Evolutionary conservation across 2,113 vertebrate species (phyloP), one percentile per base, ranked within the genome.

Genomic region (Melanotaenia duboulayi): DNA sequence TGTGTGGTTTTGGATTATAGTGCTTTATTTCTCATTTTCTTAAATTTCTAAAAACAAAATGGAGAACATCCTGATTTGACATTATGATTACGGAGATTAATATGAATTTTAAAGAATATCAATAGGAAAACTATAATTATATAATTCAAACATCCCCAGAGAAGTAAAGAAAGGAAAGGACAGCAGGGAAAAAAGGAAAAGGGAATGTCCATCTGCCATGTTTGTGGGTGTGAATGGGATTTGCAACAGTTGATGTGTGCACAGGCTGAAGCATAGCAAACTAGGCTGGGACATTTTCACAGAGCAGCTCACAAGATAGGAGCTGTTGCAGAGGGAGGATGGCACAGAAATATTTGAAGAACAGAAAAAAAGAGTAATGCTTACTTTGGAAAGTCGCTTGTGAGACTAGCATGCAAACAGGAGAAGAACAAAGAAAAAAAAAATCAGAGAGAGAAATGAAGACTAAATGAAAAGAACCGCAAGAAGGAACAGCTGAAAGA

Each of bases 331-430:
- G 55, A 42, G 28, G 76, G 57, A 17, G 32, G 67, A 66, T 71
- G 81, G 77, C 59, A 85, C 71, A 85, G 88, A 81, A 65, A 89
- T 65, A 82, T 77, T 78, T 74, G 70, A 86, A 88, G 76, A 93
- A 95, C 93, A 95, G 87, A 92, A 92, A 93, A 85, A 90, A 93
- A 94, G 95, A 95, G 95, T 94, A 94, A 95, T 95, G 95, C 96
- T 97, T 98, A 97, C 97, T 98, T 98, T 98, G 94, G 96, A 98
- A 94, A 98, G 96, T 95, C 95, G 96, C 95, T 97, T 97, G 95
- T 96, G 96, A 97, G 96, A 97, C 97, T 98, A 96, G 93, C 95
- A 96, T 95, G 95, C 94, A 95, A 84, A 90, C 94, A 95, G 93
- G 93, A 95, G 95, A 94, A 93, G 93, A 96, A 93, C 92, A 96